Evolutionary conservation across 2,113 vertebrate species (phyloP), one percentile per base, ranked within the genome.

Genomic region (Acanthisitta chloris): DNA sequence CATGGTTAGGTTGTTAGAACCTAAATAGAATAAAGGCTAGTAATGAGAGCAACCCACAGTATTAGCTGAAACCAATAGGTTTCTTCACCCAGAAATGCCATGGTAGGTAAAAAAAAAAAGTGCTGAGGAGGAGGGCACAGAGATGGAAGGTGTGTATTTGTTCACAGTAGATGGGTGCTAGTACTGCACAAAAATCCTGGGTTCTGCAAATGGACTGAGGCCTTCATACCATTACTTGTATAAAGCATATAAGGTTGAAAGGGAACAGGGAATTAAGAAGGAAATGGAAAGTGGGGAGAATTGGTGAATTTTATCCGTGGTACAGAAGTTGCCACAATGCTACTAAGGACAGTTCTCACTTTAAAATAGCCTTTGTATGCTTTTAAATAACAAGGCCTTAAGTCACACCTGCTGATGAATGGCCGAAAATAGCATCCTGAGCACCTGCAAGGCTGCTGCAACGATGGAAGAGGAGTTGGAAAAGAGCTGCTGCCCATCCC

Each of bases 361-460:
- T 70, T 43, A 88, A 43, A 88, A 88, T 86, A 67, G 24, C 58
- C 74, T 93, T 85, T 77, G 58, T 73, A n/a, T 0, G 2, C n/a
- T 86, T 71, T 71, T 52, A 78, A 94, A 61, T 83, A 84, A 64
- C 45, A 64, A 40, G 52, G 36, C 79, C 85, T 93, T 92, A 82
- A 96, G 72, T 95, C 85, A 90, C 64, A 90, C 51, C 82, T 93
- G 90, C 85, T 88, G 88, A 17, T 81, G 59, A 86, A 74, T 31
- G 52, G 36, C 72, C 88, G 76, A 88, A 74, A 94, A 90, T 66
- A 95, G 59, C 78, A 84, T 74, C 76, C 46, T 61, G 51, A 73
- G 64, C 71, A 91, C 90, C 91, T 91, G 84, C 90, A 88, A 73
- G 65, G 61, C 72, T 96, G 62, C 77, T 92, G 72, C 80, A 74